Percentiles rank a stretch among this genome's conserved stretches.
Conservation (phyloP, 2,888 invertebrate genomes). For the Drosophila villosipedis region DNA sequence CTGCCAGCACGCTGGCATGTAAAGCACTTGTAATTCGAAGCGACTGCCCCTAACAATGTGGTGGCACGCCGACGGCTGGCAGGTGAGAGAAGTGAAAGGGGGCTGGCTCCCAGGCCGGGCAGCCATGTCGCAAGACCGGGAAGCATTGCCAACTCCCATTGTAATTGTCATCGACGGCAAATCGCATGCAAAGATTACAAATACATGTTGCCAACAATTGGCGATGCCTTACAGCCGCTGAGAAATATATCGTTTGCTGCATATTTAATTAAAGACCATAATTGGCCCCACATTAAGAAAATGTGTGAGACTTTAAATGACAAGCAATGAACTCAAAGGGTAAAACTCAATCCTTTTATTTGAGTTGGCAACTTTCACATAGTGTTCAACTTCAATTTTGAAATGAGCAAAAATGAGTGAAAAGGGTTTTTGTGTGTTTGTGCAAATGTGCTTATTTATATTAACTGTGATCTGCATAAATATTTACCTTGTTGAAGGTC, state of each 20-base stretch:
- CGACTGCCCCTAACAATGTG: conserved; percentile 67
- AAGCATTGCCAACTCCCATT: conserved; percentile 51
- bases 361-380: not conserved
- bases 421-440: not conserved
- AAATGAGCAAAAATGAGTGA: not conserved
- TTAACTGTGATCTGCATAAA: not conserved
- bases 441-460: not conserved
- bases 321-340: conserved; percentile 46
- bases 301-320: conserved; percentile 43
- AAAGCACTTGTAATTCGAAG: conserved; percentile 75
- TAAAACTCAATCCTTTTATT: not conserved
- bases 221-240: conserved; percentile 25
- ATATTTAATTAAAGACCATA: conserved; percentile 62
- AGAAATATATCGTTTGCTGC: conserved; percentile 35
- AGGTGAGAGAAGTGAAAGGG: conserved; percentile 29
- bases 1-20: conserved; percentile 63
- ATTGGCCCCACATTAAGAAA: conserved; percentile 57
- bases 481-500: not conserved
- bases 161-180: conserved; percentile 46
- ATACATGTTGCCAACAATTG: conserved; percentile 54
- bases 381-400: not conserved
- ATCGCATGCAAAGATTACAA: conserved; percentile 57
- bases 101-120: conserved; percentile 44
- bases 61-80: conserved; percentile 12
- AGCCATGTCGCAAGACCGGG: conserved; percentile 63